Conservation (phyloP, 1,140 invertebrate genomes). For the Coelopa frigida region DNA sequence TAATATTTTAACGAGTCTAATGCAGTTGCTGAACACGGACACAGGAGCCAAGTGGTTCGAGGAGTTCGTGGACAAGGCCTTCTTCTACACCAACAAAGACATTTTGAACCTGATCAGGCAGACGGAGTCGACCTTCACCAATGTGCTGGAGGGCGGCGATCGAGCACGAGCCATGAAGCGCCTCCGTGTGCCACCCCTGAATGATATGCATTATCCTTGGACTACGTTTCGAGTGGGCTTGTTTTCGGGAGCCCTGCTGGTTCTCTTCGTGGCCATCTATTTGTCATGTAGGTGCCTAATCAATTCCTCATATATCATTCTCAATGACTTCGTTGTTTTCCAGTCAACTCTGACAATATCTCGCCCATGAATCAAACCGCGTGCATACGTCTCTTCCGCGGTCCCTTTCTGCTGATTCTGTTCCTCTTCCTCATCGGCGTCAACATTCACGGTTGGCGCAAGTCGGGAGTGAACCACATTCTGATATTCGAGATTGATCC, state of each 20-base stretch:
- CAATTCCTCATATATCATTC: neutral
- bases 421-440: slow-evolving; percentile 65
- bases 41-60: slow-evolving; percentile 7
- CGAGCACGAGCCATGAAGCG: slow-evolving; percentile 63
- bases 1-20: neutral
- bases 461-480: slow-evolving; percentile 70
- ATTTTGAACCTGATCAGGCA: slow-evolving; percentile 52
- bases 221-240: slow-evolving; percentile 59
- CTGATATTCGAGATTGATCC: slow-evolving; percentile 75
- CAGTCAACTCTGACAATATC: neutral
- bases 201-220: slow-evolving; percentile 56
- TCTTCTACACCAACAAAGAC: slow-evolving; percentile 11
- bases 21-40: slow-evolving; percentile 6
- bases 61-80: neutral
- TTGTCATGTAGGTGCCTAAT: slow-evolving; percentile 46
- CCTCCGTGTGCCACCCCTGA: slow-evolving; percentile 63
- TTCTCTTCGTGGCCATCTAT: slow-evolving; percentile 51
- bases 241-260: slow-evolving; percentile 56
- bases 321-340: neutral
- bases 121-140: slow-evolving; percentile 59
- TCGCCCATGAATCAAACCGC: neutral
- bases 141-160: slow-evolving; percentile 62
- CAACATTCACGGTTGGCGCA: slow-evolving; percentile 66
- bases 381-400: slow-evolving; percentile 53
- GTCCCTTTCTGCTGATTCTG: slow-evolving; percentile 59